phyloP scores from a whole-genome alignment of 2,113 vertebrate genomes.

The Mesembrinibis cayennensis region DNA sequence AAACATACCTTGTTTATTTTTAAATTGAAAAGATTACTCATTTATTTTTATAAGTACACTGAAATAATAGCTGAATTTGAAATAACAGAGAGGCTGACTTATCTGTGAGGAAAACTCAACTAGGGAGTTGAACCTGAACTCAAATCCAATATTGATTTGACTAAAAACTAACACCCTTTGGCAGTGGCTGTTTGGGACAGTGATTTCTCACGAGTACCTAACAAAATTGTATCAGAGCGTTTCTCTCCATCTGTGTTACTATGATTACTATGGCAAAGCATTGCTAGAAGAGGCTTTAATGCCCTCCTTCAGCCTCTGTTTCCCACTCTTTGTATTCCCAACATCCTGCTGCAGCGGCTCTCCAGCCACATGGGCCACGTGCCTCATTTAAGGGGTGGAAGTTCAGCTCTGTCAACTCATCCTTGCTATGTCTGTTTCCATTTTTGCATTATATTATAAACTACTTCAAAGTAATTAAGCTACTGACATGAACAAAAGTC shows the following conservation, averaged over 20 bases:
- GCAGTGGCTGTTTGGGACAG: neutral
- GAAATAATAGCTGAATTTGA: conserved; percentile 15
- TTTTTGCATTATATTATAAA: neutral
- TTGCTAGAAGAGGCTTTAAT: neutral
- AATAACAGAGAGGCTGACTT: neutral
- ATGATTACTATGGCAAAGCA: neutral
- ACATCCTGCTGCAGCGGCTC: neutral
- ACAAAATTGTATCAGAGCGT: neutral
- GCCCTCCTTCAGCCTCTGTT: neutral
- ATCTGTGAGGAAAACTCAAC: neutral
- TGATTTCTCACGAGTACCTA: neutral
- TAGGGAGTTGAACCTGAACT: neutral
- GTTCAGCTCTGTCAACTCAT: neutral
- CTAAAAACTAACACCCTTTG: neutral
- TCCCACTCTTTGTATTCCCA: neutral
- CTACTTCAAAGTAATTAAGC: neutral
- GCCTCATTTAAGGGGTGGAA: neutral
- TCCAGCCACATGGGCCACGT: fast-evolving
- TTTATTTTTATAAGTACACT: neutral
- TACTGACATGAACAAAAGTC: neutral
- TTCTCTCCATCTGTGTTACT: neutral
- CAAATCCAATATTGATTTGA: neutral
- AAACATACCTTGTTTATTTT: conserved; percentile 2
- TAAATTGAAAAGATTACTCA: neutral
- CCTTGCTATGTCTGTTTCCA: neutral